Evolutionary conservation across 2,113 vertebrate species (phyloP), one percentile per base, ranked within the genome.

Genomic region (Calidris pugnax): DNA sequence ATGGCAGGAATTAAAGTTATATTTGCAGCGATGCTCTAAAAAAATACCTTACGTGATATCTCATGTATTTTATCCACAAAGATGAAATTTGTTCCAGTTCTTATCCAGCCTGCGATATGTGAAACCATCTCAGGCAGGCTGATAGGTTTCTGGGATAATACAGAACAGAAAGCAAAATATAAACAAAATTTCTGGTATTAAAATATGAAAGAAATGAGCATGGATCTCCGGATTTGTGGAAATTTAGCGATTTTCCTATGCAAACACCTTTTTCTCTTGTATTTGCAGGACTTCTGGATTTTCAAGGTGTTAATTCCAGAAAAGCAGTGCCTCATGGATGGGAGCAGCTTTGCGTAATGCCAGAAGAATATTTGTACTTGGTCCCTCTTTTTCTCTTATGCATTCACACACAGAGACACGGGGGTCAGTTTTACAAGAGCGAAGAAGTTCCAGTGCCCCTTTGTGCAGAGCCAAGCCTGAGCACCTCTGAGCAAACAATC

Each of bases 271-370:
- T 66, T 18, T 78, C 8, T 89, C 20, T 55, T 69, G 7, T 17
- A 14, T 59, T 92, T 71, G 9, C 6, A 92, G 27, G 9, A 62
- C 28, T 85, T 84, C 15, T 74, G 51, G 80, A 75, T 77, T 72
- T 79, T 55, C n/a, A 68, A 35, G 27, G 19, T 21, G 67, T 21
- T 21, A 53, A 8, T 48, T 78, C 28, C 32, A 75, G 32, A 71
- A 89, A 87, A 35, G 3, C 13, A 41, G 33, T 0, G 0, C 13
- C 5, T 57, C 20, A 3, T 13, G 17, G 18, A 35, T 17, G 16
- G 43, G 12, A 74, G 53, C 9, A 72, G 13, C 17, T 90, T 10
- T 77, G 15, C 2, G 0, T 63, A 35, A 22, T 85, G 19, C 35
- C 24, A 35, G 26, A n/a, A 45, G 41, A 30, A 66, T 24, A 68